Percentiles rank a stretch among this genome's conserved stretches.
Evolutionary conservation across 2,888 invertebrate genomes (phyloP).

Genomic region (Idaea aversata): DNA sequence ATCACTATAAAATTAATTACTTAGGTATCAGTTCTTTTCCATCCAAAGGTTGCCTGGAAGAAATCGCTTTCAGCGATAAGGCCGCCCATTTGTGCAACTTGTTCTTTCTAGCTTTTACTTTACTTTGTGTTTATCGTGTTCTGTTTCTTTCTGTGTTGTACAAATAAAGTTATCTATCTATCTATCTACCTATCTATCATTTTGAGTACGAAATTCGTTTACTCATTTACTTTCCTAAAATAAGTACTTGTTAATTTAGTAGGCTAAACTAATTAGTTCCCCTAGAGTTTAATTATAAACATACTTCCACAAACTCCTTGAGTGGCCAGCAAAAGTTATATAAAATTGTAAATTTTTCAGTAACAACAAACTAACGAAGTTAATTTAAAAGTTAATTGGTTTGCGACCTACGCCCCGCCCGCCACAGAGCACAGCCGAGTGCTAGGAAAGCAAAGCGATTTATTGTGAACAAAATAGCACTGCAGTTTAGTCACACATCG

Average conservation of each 20-base stretch:
- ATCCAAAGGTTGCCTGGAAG: too few species aligned
- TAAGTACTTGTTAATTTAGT: background rate
- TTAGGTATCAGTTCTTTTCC: too few species aligned
- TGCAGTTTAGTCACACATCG: background rate
- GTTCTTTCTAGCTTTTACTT: too few species aligned
- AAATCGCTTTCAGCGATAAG: too few species aligned
- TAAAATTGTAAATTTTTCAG: background rate
- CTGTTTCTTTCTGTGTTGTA: too few species aligned
- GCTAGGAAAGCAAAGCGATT: background rate
- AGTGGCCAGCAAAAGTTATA: background rate
- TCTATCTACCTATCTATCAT: too few species aligned
- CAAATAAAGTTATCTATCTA: too few species aligned
- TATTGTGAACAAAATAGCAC: background rate
- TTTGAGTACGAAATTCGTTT: too few species aligned
- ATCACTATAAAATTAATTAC: too few species aligned
- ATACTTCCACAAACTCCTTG: background rate
- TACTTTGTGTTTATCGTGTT: too few species aligned
- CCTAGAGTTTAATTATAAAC: background rate
- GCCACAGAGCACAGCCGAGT: background rate
- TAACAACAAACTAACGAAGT: background rate
- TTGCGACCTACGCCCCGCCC: background rate
- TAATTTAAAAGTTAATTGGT: conserved; percentile 1
- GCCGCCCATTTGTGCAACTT: too few species aligned
- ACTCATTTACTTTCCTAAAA: background rate
- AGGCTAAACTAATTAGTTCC: background rate